Evolutionary conservation across 1,140 invertebrate genomes (phyloP), one percentile per base, ranked within the genome.

Genomic region (Trichonephila inaurata): DNA sequence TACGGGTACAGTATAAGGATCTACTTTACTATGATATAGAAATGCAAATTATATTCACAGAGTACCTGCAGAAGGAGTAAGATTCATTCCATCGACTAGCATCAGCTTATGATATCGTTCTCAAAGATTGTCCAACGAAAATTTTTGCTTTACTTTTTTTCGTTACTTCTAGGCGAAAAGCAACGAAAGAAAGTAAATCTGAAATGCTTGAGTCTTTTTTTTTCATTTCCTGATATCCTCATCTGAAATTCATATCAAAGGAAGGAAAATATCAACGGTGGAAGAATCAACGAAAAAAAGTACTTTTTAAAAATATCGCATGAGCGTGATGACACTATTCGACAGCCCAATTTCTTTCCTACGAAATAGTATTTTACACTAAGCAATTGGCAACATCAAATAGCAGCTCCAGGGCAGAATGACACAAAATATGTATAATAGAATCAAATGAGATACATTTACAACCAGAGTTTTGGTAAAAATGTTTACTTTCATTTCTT

Each of bases 31-130:
- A 5, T 19, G 62, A 40, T 16, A 33, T 18, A 40, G 72, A 28
- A 77, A 77, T 77, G 72, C 72, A 77, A 77, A 77, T 77, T 77
- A 77, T 77, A 77, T 77, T 77, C 72, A 16, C 72, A 33, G 33
- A 77, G 72, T 77, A 40, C 72, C 72, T 33, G 33, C 72, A 51
- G 51, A 51, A 51, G 72, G 4, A 77, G 72, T 33, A 77, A 40
- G 24, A 77, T 77, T 77, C 72, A 10, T 77, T 40, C 69, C 69
- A 77, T 40, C 69, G 28, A 33, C 28, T 28, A 77, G 69, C 24
- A 14, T 18, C 14, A 77, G 72, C 33, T 77, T 77, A 77, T 77
- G 72, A 77, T 77, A 77, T 72, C n/a, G 24, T 28, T 77, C 72
- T 77, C 72, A 77, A 40, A 77, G 72, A 77, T 77, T 77, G 72